A percentile compares a stretch with the other conserved stretches of the same genome.
These are phyloP conservation scores for Cantharis nigra DNA, from an alignment of 2,888 invertebrate genomes.

Conservation along the genomic window DNA sequence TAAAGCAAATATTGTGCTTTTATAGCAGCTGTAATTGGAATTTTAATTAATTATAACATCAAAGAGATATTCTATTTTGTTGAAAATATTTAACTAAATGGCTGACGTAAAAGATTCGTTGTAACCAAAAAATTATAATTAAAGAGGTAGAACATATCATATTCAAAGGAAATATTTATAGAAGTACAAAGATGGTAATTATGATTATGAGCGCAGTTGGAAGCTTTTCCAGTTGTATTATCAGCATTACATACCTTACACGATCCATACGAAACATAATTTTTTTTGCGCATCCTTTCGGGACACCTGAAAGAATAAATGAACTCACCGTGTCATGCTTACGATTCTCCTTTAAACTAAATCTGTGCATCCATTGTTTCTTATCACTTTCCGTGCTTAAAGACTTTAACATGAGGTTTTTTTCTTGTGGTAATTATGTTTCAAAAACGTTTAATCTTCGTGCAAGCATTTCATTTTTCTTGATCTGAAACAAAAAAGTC, in stretches of 20 bases:
- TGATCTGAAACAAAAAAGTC: background rate
- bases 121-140: background rate
- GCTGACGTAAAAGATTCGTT: background rate
- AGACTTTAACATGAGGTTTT: slow-evolving; percentile 29
- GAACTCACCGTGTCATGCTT: slow-evolving; percentile 38
- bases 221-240: background rate
- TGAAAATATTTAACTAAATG: background rate
- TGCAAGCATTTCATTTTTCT: background rate
- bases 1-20: background rate
- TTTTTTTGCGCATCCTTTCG: background rate
- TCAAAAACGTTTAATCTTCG: background rate
- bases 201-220: background rate
- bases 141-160: background rate
- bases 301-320: background rate
- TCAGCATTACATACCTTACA: too few relatives aligned
- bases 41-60: background rate
- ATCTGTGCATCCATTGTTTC: slow-evolving; percentile 40
- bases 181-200: background rate
- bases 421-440: slow-evolving; percentile 5
- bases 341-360: slow-evolving; percentile 40
- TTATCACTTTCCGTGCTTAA: slow-evolving; percentile 29
- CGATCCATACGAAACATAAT: too few relatives aligned
- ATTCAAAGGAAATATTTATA: background rate
- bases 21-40: background rate
- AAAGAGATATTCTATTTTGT: background rate